These are phyloP conservation scores for Amphipoea lucens DNA, from an alignment of 2,888 invertebrate species.

Conservation along the genomic window DNA sequence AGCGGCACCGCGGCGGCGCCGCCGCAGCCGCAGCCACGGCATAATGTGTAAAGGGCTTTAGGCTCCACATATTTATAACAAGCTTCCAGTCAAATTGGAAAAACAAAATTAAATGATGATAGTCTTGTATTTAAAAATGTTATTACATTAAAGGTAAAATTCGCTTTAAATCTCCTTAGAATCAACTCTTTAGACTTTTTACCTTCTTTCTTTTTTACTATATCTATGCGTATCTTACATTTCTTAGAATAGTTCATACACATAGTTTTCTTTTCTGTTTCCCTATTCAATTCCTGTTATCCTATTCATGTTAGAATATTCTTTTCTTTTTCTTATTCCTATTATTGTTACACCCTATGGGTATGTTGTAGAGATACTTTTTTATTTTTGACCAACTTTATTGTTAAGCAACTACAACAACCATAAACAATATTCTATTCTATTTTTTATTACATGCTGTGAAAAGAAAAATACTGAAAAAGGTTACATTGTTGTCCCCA, in stretches of 20 bases:
- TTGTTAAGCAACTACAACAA: background rate
- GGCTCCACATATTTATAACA: background rate
- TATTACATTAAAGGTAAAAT: background rate
- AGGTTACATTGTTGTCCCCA: constrained; percentile 55
- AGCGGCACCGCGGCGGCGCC: no score
- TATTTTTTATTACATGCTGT: background rate
- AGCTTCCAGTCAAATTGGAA: background rate
- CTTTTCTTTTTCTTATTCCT: background rate
- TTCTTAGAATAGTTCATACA: background rate
- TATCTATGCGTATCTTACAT: background rate
- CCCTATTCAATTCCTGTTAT: background rate
- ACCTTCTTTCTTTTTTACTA: background rate
- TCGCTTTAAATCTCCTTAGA: no score
- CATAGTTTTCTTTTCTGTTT: background rate
- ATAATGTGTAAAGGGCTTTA: no score
- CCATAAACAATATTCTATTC: background rate
- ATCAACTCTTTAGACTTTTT: background rate
- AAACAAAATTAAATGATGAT: background rate
- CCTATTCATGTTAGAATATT: background rate
- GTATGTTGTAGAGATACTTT: background rate
- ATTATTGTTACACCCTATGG: background rate
- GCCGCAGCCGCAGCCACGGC: no score
- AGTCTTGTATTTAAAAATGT: background rate
- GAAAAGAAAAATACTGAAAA: background rate
- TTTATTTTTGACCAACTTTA: no score